phyloP scores from a whole-genome alignment of 2,113 vertebrate species.

The Xiphorhynchus elegans region DNA sequence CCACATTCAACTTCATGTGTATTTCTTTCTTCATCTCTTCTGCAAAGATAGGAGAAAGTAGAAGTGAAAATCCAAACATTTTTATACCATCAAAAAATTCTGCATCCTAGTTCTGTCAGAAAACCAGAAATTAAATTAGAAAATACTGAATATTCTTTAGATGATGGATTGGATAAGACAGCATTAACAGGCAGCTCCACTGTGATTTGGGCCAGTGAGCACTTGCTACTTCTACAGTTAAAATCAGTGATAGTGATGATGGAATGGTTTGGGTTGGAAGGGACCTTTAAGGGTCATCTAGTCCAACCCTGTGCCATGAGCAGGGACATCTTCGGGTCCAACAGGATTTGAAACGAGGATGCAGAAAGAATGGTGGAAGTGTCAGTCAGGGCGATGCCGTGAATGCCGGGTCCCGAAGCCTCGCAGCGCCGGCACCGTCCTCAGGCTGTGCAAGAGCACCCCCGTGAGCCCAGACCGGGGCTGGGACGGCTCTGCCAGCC shows the following conservation, averaged over 20 bases:
- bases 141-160: neutral
- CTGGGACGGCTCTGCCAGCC: rapidly evolving
- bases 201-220: neutral
- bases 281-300: neutral
- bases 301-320: neutral
- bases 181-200: neutral
- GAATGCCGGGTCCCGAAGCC: neutral
- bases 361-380: neutral
- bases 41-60: neutral
- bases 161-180: neutral
- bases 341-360: neutral
- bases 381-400: neutral
- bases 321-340: neutral
- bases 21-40: neutral
- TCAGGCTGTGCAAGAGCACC: conserved; percentile 51
- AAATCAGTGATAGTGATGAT: neutral
- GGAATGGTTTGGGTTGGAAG: neutral
- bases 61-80: neutral
- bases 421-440: neutral
- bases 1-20: neutral
- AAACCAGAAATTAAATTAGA: neutral
- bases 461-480: conserved; percentile 30
- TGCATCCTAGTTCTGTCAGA: neutral
- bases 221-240: neutral
- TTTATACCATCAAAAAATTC: neutral